phyloP scores from a whole-genome alignment of 35 echinoderm and acorn worm species.

The Lytechinus variegatus region DNA sequence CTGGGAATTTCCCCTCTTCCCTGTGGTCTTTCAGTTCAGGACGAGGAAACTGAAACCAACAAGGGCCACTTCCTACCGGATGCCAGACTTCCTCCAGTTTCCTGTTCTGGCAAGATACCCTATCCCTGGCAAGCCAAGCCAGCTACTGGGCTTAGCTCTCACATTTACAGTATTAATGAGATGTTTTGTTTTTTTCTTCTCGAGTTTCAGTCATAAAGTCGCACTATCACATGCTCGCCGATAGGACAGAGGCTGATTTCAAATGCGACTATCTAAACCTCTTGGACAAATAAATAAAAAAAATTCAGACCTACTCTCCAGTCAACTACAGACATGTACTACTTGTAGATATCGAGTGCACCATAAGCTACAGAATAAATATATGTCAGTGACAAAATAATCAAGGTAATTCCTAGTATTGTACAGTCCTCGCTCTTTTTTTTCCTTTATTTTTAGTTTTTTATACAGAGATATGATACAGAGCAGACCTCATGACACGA shows the following conservation, averaged over 20 bases:
- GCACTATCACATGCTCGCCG: background rate
- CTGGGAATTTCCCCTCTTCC: conserved; percentile 33
- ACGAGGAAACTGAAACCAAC: conserved; percentile 36
- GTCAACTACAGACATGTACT: background rate
- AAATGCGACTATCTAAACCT: background rate
- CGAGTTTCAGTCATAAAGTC: background rate
- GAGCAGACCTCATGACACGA: conserved; percentile 73
- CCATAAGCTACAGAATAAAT: conserved; percentile 41
- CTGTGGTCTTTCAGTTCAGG: background rate
- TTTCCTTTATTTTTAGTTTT: background rate
- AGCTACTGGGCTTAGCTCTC: background rate
- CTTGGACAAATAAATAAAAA: background rate
- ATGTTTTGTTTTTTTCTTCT: background rate
- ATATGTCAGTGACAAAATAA: conserved; percentile 49
- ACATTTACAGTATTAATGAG: background rate
- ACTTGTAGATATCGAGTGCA: background rate
- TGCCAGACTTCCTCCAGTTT: conserved; percentile 26
- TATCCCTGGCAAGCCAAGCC: background rate
- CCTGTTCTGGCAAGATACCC: background rate
- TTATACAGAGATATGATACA: background rate
- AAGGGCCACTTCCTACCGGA: conserved; percentile 42
- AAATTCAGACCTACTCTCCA: conserved; percentile 22
- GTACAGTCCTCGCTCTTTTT: conserved; percentile 16
- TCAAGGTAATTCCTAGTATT: conserved; percentile 52
- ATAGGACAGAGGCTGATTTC: background rate